A percentile compares a stretch with the other conserved stretches of the same genome.
Conservation (phyloP, 2,888 invertebrate species). For the Venusia cambrica region DNA sequence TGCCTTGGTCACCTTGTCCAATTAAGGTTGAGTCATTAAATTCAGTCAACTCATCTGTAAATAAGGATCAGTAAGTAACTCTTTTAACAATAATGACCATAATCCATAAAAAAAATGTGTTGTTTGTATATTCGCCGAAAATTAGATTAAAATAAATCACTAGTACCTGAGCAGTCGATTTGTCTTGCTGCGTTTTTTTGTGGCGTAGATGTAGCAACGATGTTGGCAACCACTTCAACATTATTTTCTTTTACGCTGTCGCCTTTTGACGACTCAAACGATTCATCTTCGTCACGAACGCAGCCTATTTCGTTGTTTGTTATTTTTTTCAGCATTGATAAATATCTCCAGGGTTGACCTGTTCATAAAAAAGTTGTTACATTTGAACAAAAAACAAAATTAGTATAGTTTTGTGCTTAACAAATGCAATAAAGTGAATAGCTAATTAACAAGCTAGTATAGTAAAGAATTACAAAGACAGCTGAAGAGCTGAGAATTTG, state of each 20-base stretch:
- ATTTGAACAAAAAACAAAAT: no score
- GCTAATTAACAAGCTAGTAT: no score
- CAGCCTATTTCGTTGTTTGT: conserved; percentile 34
- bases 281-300: conserved; percentile 36
- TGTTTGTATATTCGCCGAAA: no score
- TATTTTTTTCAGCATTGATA: conserved; percentile 43
- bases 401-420: no score
- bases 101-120: no score
- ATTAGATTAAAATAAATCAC: no score
- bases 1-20: conserved; percentile 69
- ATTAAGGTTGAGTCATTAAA: conserved; percentile 44
- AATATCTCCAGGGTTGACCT: conserved; percentile 55
- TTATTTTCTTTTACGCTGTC: conserved; percentile 44
- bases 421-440: no score
- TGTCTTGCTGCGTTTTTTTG: conserved; percentile 48
- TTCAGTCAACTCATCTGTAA: conserved; percentile 38
- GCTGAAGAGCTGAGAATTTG: no score
- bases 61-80: no score
- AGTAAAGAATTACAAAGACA: no score
- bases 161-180: conserved; percentile 29
- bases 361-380: conserved; percentile 8
- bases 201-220: conserved; percentile 62
- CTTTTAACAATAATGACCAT: no score
- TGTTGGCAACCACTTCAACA: conserved; percentile 38
- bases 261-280: conserved; percentile 39